Base-by-base conservation (phyloP, 1,140 invertebrate genomes). In the Drosophila funebris region DNA sequence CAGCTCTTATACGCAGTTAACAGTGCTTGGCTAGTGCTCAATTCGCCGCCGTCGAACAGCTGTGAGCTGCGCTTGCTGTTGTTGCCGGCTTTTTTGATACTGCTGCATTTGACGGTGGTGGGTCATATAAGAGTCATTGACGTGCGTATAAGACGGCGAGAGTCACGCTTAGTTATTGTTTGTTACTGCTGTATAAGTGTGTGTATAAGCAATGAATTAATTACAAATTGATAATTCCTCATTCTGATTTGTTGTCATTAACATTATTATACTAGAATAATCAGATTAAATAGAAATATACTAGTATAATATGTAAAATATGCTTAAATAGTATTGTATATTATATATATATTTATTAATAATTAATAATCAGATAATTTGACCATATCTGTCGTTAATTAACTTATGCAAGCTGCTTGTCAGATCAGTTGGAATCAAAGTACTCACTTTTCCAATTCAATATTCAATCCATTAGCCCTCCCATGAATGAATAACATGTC, bases 41-140 rank as follows among this genome's bases (percentile, higher is more conserved):
- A 44, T 60, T 58, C 70, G 56, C 39, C 66, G 56, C 9, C 4
- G 20, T 8, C 9, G 20, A 54, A 76, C 77, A 80, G 77, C 76
- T 80, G 77, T 39, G 31, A 78, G 76, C 66, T 80, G 77, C 33
- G n/a, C n/a, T n/a, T n/a, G n/a, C 39, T 60, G 58, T 57, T 69
- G 43, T 36, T 70, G 71, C 71, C 54, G 71, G 68, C 56, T 63
- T 76, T 69, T 58, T 73, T 43, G 27, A 11, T 54, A 31, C 57
- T 16, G 20, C 24, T 58, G 44, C 36, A 43, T 33, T 56, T 44
- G 18, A 24, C 33, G 53, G 36, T 57, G 60, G 37, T 64, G 27
- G 31, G 14, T 43, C 18, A 20, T 72, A 63, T 20, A 48, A 77
- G 66, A 77, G 67, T 72, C 44, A 18, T 39, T 53, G 53, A 27